Evolutionary conservation across 2,888 invertebrate genomes (phyloP).

Genomic region (Ellobium chinense): DNA sequence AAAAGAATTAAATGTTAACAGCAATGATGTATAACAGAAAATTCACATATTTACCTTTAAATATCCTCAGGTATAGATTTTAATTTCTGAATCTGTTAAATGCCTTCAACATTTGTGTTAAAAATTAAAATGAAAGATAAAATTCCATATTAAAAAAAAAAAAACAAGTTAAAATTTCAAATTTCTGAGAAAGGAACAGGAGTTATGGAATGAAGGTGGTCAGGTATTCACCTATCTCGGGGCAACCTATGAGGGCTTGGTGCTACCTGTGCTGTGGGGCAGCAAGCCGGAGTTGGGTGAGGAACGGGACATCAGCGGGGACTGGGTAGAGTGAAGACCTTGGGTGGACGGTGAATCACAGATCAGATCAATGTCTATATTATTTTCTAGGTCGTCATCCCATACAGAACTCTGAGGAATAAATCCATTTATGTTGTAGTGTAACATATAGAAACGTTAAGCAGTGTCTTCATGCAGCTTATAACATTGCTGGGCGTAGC

Average conservation of each 20-base stretch:
- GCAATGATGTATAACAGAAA: no score
- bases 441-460: no score
- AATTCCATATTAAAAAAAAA: no score
- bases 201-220: slow-evolving; percentile 8
- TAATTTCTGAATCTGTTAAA: no score
- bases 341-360: slow-evolving; percentile 42
- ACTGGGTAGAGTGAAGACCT: slow-evolving; percentile 25
- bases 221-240: slow-evolving; percentile 39
- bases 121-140: no score
- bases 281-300: slow-evolving; percentile 4
- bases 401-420: slow-evolving; percentile 29
- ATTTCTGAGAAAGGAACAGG: slow-evolving; percentile 5
- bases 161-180: no score
- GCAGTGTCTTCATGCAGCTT: no score
- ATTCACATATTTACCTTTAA: no score
- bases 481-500: no score
- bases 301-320: slow-evolving; percentile 26
- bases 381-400: slow-evolving; percentile 45
- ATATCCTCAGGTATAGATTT: no score
- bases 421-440: neutral
- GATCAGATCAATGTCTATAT: slow-evolving; percentile 49
- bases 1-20: no score
- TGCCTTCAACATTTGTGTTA: no score
- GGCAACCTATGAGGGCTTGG: slow-evolving; percentile 31
- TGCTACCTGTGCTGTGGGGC: slow-evolving; percentile 30